Evolutionary conservation across 1,140 invertebrate genomes (phyloP).

Genomic region (Zeugodacus cucurbitae): DNA sequence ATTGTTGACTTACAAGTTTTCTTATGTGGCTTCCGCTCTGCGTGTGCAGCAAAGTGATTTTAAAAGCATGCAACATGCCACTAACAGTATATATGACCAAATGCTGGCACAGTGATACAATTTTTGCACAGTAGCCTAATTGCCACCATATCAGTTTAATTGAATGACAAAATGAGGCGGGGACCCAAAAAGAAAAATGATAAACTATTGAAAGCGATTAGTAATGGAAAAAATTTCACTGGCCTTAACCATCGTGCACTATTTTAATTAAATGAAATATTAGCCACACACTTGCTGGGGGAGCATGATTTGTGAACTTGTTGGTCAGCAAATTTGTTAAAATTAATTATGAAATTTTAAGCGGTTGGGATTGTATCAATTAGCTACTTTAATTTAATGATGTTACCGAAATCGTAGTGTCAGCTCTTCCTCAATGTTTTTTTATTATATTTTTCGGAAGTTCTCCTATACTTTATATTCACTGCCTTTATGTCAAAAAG

Average conservation of each 20-base stretch:
- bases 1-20: conserved; percentile 2
- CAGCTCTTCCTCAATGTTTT: too few species aligned
- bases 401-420: too few species aligned
- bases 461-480: too few species aligned
- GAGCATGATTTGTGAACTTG: background rate
- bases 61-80: background rate
- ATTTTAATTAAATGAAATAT: background rate
- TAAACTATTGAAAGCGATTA: background rate
- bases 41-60: background rate
- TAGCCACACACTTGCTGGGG: background rate
- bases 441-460: too few species aligned
- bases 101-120: conserved; percentile 3
- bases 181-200: background rate
- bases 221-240: background rate
- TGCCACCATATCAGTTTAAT: background rate
- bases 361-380: too few species aligned
- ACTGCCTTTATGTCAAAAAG: too few species aligned
- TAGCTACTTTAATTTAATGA: too few species aligned
- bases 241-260: background rate
- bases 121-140: conserved; percentile 10
- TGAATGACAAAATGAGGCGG: background rate
- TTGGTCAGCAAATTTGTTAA: background rate
- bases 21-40: background rate
- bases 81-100: background rate
- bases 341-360: too few species aligned